Evolutionary conservation across 2,888 invertebrate species (phyloP), one percentile per base, ranked within the genome.

Genomic region (Marasmarcha lunaedactyla): DNA sequence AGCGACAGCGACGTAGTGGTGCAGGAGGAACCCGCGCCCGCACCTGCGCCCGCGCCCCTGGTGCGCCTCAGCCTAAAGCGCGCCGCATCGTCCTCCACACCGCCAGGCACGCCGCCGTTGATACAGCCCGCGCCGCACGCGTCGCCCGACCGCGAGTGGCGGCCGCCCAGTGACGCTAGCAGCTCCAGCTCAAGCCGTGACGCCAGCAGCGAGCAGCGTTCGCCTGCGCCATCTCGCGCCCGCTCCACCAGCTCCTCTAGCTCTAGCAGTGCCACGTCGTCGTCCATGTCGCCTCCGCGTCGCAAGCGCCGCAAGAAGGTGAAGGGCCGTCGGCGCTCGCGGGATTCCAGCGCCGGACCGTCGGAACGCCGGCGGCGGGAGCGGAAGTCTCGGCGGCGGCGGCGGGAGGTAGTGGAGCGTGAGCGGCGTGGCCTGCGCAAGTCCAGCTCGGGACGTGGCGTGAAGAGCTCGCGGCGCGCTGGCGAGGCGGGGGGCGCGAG

Each of bases 1-100:
- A 87, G 86, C 1, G 86, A 86, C 51, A 86, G 84, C 47, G 85
- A 77, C 49, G 77, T 78, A 7, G 67, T 77, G 14, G 58, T 84
- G 15, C 72, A 76, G 34, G 81, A 79, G 7, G 55, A 50, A 20
- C 48, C 65, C n/a, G 63, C 55, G 35, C 50, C 52, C 15, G 27
- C 51, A 13, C 48, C 65, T n/a, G 63, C 55, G 35, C 50, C 52
- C 15, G 27, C 51, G 14, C 50, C 56, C n/a, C 44, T 56, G 9
- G 68, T 69, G 13, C 69, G 67, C 43, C 52, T 69, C 2, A 64
- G 58, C 1, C 44, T 76, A n/a, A 63, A 63, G 43, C 56, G 60
- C 30, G 40, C 1, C 30, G 6, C 36, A 30, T 14, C 13, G 35
- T 14, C 40, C 33, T 40, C 40, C 33, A 33, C 41, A 25, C 47